Base-by-base conservation (phyloP, 2,888 invertebrate species). In the Lochmaea crataegi region DNA sequence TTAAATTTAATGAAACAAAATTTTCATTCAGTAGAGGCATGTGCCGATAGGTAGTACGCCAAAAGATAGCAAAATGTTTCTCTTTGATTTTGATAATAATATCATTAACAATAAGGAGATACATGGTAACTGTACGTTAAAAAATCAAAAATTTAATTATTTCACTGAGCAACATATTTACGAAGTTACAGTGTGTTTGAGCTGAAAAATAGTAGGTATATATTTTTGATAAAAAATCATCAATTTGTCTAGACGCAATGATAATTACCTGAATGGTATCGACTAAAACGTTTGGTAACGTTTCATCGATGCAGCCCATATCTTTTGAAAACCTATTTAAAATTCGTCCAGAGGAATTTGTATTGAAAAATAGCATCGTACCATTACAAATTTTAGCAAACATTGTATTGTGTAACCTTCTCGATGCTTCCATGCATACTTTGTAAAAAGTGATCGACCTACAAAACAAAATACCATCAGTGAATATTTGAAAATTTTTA, bases 241-340 rank as follows among this genome's bases (percentile, higher is more conserved):
- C 5, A 38, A 32, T 38, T 38, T 38, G 7, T 38, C 2, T 22
- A 22, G 22, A 22, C 22, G 22, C 7, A 63, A 41, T 38, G 9
- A 18, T 11, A 42, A 16, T 75, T 79, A 86, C 87, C 80, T 86
- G 85, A 65, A 86, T 85, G 16, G 87, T 87, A 84, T 90, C 90
- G 68, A 90, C 88, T 63, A 89, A 78, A 2, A 88, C 87, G 32
- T 82, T 81, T 0, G 90, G 89, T 48, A 90, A 78, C 14, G 87
- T 75, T 78, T 90, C 90, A 79, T 90, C 90, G 16, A 90, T 87
- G 0, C 88, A 85, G 0, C 89, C 92, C 83, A 92, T 90, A 82
- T 94, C 93, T 83, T 93, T 93, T 3, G 93, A 91, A 83, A 94
- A 93, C 64, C 93, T 86, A 85, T 93, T 93, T 56, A 93, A 85